Base-by-base conservation (phyloP, 2,888 invertebrate species). In the Antheraea assamensis region DNA sequence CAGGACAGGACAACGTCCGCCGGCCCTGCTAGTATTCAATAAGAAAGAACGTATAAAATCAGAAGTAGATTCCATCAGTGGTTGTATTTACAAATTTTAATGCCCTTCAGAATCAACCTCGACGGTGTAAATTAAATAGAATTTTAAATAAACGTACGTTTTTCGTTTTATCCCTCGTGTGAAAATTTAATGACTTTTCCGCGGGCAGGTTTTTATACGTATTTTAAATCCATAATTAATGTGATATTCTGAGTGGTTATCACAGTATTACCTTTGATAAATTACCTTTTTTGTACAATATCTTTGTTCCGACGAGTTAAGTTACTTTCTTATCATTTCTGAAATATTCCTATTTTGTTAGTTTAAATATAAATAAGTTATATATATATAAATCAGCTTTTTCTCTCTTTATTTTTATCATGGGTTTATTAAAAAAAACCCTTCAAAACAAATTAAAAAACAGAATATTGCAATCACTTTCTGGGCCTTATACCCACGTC, bases 141-240 rank as follows among this genome's bases (percentile, higher is more conserved):
- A 58, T 58, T 58, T 58, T 58, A 24, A 58, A 58, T 58, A n/a
- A 58, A 58, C 58, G 58, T 7, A 58, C n/a, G 24, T 24, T 58
- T 58, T 58, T 58, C 58, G 24, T 58, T 58, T 58, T 58, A 58
- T 13, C 3, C 58, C 58, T 58, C 58, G 58, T 58, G 58, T 58
- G 58, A 58, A 58, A 58, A 58, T 58, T 58, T 58, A 58, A 58
- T 58, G 58, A 58, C 58, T 24, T 58, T n/a, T n/a, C 58, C 21
- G 58, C 58, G 24, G 58, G 24, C 58, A 58, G 58, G 2, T 13
- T 58, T 24, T 58, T 3, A n/a, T 58, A 13, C 24, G 24, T n/a
- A n/a, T 58, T 58, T 58, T 24, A 24, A 24, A n/a, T 58, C 5
- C 3, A 24, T 24, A 58, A 58, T 24, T 58, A 58, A 58, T 58